A percentile compares a stretch with the other conserved stretches of the same genome.
These are phyloP conservation scores for Eupsilia transversa DNA, from an alignment of 2,888 invertebrate species.

Conservation along the genomic window DNA sequence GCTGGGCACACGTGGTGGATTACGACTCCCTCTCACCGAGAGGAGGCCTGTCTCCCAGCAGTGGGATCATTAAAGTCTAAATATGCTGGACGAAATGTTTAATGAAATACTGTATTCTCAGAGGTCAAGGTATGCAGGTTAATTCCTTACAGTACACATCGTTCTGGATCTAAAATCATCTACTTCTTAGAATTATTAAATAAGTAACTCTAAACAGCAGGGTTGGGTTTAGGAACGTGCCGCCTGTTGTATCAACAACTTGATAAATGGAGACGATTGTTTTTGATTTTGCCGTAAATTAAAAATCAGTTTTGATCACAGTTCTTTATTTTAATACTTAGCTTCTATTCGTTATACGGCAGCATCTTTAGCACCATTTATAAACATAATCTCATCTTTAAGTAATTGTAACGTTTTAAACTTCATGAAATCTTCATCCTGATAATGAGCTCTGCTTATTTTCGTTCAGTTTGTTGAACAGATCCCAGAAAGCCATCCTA, in stretches of 20 bases:
- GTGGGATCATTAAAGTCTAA: too few relatives aligned
- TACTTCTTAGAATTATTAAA: not conserved
- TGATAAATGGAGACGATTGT: not conserved
- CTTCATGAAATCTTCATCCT: not conserved
- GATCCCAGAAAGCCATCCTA: conserved; percentile 77
- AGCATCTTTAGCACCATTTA: not conserved
- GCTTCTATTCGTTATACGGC: not conserved
- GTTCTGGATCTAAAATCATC: not conserved
- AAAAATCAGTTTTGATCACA: not conserved
- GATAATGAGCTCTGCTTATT: conserved; percentile 32
- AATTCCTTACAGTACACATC: not conserved
- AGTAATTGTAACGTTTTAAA: not conserved
- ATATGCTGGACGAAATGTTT: not conserved
- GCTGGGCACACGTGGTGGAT: too few relatives aligned
- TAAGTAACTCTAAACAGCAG: too few relatives aligned
- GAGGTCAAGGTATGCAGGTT: not conserved
- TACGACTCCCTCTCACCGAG: too few relatives aligned
- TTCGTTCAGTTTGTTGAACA: conserved; percentile 71
- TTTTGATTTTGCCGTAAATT: not conserved
- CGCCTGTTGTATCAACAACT: not conserved
- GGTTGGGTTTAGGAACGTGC: too few relatives aligned
- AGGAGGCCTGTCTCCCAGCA: too few relatives aligned
- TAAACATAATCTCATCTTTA: not conserved
- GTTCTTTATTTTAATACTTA: not conserved
- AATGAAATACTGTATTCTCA: not conserved